A percentile compares a stretch with the other conserved stretches of the same genome.
phyloP scores from a whole-genome alignment of 2,888 invertebrate genomes.

The Drepanosiphum platanoidis region DNA sequence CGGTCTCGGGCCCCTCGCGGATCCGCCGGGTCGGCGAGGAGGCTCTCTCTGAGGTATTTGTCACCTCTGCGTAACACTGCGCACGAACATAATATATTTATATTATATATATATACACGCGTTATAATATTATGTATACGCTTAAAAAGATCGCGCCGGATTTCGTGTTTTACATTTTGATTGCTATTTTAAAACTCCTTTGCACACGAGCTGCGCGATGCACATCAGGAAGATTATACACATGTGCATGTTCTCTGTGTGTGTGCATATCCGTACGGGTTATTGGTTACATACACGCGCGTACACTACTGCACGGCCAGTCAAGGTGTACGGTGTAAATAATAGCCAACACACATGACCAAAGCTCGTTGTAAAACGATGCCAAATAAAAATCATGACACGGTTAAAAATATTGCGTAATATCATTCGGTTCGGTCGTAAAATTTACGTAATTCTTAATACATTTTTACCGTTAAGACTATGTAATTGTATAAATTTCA shows the following conservation, averaged over 20 bases:
- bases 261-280: background rate
- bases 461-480: too few relatives aligned
- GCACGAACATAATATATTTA: background rate
- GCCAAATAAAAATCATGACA: too few relatives aligned
- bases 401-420: too few relatives aligned
- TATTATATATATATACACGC: background rate
- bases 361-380: too few relatives aligned
- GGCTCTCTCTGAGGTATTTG: background rate
- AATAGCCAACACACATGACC: too few relatives aligned
- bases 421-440: too few relatives aligned
- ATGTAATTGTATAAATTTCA: too few relatives aligned
- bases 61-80: background rate
- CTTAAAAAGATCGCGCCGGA: background rate
- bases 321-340: background rate
- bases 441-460: too few relatives aligned
- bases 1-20: background rate
- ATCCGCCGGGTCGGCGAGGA: background rate
- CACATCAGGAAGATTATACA: background rate
- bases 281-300: background rate
- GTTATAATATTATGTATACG: background rate
- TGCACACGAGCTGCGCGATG: background rate
- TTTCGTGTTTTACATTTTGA: constrained; percentile 57
- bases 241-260: background rate
- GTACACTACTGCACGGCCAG: background rate
- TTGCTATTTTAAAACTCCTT: constrained; percentile 54